These are phyloP conservation scores for Ammodytes marinus DNA, from an alignment of 2,113 vertebrate genomes.

Conservation along the genomic window DNA sequence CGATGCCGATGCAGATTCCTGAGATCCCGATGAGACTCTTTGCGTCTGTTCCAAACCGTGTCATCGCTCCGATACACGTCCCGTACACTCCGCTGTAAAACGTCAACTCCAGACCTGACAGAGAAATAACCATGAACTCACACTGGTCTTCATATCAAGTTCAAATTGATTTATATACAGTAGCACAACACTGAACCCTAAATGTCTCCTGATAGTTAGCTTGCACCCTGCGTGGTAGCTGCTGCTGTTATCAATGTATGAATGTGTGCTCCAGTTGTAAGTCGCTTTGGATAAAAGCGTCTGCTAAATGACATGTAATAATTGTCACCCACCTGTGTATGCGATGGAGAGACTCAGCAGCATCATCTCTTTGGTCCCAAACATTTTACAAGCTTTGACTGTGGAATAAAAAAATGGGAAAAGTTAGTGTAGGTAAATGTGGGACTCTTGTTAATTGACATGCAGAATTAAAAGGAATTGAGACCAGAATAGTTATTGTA, in stretches of 20 bases:
- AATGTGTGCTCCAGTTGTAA: too few relatives aligned
- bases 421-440: not conserved
- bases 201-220: too few relatives aligned
- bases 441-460: too few relatives aligned
- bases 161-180: too few relatives aligned
- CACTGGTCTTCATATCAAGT: not conserved
- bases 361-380: conserved; percentile 93
- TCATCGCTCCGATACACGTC: conserved; percentile 94
- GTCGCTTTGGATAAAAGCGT: too few relatives aligned
- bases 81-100: conserved; percentile 98
- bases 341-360: conserved; percentile 92
- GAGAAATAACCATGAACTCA: not conserved
- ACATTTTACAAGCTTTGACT: conserved; percentile 91
- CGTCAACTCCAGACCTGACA: conserved; percentile 92
- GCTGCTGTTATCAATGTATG: too few relatives aligned
- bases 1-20: conserved; percentile 95
- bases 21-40: conserved; percentile 97
- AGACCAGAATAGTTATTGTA: too few relatives aligned
- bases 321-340: conserved; percentile 90
- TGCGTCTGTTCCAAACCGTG: conserved; percentile 90
- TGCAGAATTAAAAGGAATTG: too few relatives aligned
- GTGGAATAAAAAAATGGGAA: conserved; percentile 25
- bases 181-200: too few relatives aligned
- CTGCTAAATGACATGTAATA: too few relatives aligned
- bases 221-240: too few relatives aligned